Percentiles rank a stretch among this genome's conserved stretches.
phyloP scores from a whole-genome alignment of 2,888 invertebrate genomes.

The Philaethria dido region DNA sequence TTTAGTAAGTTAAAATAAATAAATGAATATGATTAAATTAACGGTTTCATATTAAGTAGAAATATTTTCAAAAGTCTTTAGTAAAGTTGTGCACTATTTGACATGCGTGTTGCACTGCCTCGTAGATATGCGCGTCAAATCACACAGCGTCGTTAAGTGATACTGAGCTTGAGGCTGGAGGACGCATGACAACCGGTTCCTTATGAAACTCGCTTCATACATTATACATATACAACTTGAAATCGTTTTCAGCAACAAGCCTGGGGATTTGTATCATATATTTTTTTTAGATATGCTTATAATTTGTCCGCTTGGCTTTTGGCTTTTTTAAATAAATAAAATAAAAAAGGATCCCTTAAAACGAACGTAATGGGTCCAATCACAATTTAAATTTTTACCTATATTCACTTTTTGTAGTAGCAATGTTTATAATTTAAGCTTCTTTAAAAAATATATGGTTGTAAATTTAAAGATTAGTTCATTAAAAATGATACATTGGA shows the following conservation, averaged over 20 bases:
- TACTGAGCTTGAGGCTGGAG: constrained; percentile 48
- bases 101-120: constrained; percentile 15
- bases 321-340: background rate
- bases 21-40: background rate
- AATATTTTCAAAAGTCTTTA: background rate
- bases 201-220: constrained; percentile 22
- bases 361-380: background rate
- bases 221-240: constrained; percentile 23
- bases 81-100: background rate
- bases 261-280: background rate
- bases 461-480: too few species aligned
- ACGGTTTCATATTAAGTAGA: background rate
- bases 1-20: background rate
- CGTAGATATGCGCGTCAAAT: constrained; percentile 48
- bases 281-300: background rate
- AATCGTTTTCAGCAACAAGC: constrained; percentile 23
- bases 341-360: background rate
- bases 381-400: too few species aligned
- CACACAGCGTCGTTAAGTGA: constrained; percentile 49
- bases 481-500: too few species aligned
- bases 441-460: too few species aligned
- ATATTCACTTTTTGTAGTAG: too few species aligned
- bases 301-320: too few species aligned
- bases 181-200: constrained; percentile 44
- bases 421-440: too few species aligned